These are phyloP conservation scores for Eurois occulta DNA, from an alignment of 2,888 invertebrate genomes.

Conservation along the genomic window DNA sequence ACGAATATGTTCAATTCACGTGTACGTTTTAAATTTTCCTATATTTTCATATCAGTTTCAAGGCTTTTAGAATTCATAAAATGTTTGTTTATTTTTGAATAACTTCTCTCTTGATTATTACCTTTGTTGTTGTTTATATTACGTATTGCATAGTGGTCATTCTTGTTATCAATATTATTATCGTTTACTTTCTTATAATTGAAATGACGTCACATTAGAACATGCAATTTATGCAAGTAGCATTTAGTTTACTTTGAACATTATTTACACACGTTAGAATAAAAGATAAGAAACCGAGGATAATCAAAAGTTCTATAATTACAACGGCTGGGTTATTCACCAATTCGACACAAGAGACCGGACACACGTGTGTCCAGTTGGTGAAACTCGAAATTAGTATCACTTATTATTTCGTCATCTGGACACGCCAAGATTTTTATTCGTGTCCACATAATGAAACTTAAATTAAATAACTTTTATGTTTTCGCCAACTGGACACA, in stretches of 20 bases:
- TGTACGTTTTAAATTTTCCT: background rate
- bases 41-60: background rate
- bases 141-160: too few relatives aligned
- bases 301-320: slow-evolving; percentile 7
- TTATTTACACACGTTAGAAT: background rate
- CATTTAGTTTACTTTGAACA: background rate
- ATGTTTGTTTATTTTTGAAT: background rate
- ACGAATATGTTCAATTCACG: background rate
- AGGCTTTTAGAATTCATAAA: background rate
- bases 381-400: too few relatives aligned
- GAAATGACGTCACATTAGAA: background rate
- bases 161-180: background rate
- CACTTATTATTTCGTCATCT: too few relatives aligned
- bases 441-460: too few relatives aligned
- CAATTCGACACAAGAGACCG: too few relatives aligned
- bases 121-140: background rate
- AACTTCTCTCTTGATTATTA: background rate
- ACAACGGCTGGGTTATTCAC: slow-evolving; percentile 29
- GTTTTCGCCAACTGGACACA: too few relatives aligned
- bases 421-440: too few relatives aligned
- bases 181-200: slow-evolving; percentile 1
- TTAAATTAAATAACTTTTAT: too few relatives aligned
- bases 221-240: slow-evolving; percentile 4
- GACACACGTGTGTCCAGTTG: too few relatives aligned
- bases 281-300: slow-evolving; percentile 25